phyloP scores from a whole-genome alignment of 2,888 invertebrate genomes.

The Lathronympha strigana region DNA sequence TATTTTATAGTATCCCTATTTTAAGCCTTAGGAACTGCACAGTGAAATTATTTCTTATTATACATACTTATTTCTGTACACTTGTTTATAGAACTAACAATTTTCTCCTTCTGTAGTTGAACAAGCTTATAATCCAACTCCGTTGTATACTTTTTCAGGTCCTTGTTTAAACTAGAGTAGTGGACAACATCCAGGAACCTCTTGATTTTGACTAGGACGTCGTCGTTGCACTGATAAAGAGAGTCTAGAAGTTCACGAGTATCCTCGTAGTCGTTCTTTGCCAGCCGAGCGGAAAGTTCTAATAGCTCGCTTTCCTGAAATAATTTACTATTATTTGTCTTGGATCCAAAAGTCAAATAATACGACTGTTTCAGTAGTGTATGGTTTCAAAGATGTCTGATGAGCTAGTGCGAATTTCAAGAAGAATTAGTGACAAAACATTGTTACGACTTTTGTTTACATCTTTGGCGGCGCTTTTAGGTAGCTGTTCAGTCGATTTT shows the following conservation, averaged over 20 bases:
- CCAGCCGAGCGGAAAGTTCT: slow-evolving; percentile 56
- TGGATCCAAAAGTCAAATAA: neutral
- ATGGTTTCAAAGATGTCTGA: too few species aligned
- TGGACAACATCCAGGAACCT: slow-evolving; percentile 61
- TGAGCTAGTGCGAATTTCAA: too few species aligned
- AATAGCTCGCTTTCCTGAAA: slow-evolving; percentile 53
- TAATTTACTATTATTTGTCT: neutral
- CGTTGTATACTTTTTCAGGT: slow-evolving; percentile 51
- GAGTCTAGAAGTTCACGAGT: slow-evolving; percentile 54
- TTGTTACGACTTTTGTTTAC: too few species aligned
- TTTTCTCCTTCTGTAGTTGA: slow-evolving; percentile 64
- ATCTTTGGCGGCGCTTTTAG: too few species aligned
- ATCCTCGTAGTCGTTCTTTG: slow-evolving; percentile 49
- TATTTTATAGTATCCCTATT: too few species aligned
- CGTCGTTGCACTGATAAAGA: slow-evolving; percentile 56
- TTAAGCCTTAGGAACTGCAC: too few species aligned
- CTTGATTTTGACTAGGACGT: slow-evolving; percentile 54
- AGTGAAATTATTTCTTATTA: too few species aligned
- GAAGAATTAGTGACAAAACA: too few species aligned
- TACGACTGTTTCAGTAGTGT: too few species aligned
- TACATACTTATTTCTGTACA: too few species aligned
- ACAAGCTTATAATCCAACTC: slow-evolving; percentile 66
- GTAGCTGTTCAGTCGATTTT: too few species aligned
- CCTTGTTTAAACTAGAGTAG: slow-evolving; percentile 45
- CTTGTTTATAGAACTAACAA: slow-evolving; percentile 56